Evolutionary conservation across 1,140 invertebrate species (phyloP), one percentile per base, ranked within the genome.

Genomic region (Aphelinus atriplicis): DNA sequence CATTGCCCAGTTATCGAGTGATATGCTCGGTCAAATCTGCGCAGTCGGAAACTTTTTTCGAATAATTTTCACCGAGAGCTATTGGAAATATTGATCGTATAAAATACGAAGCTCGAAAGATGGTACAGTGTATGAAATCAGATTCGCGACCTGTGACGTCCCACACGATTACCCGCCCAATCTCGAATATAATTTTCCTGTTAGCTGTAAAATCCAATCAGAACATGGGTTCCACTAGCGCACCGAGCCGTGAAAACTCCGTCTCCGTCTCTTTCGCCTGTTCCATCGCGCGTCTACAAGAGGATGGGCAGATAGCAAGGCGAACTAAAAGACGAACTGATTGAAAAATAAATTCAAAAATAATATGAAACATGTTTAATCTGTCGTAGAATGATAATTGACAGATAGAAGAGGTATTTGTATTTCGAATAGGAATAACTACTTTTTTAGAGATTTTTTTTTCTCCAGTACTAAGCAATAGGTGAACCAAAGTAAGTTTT

Each of bases 111-210:
- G 26, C 26, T 26, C 26, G 64, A n/a, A 66, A 51, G 26, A 50
- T 53, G 2, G 3, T 67, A 73, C 60, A 67, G 65, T 70, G 48
- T 62, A 55, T 68, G 60, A 42, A 77, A 75, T 77, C 53, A 70
- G 51, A 81, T 76, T 70, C 71, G 68, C 73, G 74, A 82, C 53
- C 75, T 62, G 75, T 71, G 78, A 80, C 62, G 60, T 65, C 73
- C 73, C 77, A 79, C 82, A 79, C 78, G 83, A 84, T 84, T 82
- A 87, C 81, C 83, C 81, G 83, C 79, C 83, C 85, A 85, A 88
- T 88, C 80, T 87, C 78, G 81, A 87, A 86, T 85, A 86, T 88
- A 88, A 87, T 87, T 87, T 86, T 86, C 85, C 85, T 86, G 85
- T 88, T 88, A 87, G 81, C 84, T 85, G 77, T 85, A 81, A 86